These are phyloP conservation scores for Dendroctonus ponderosae DNA, from an alignment of 1,140 invertebrate species.

Conservation along the genomic window DNA sequence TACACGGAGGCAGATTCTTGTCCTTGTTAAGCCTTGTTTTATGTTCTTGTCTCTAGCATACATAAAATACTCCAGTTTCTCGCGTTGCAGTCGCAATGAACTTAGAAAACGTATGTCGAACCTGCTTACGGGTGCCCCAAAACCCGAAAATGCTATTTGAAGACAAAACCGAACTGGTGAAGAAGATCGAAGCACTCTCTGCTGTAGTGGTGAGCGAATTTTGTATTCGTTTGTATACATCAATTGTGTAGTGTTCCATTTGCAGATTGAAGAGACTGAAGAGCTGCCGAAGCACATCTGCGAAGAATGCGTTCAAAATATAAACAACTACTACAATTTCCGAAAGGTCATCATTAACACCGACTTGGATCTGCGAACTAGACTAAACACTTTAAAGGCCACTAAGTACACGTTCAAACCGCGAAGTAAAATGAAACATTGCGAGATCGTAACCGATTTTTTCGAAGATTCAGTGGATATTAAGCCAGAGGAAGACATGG, in stretches of 20 bases:
- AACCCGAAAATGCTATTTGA: conserved; percentile 29
- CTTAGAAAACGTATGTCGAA: conserved; percentile 38
- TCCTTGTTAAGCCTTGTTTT: no score
- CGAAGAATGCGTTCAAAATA: conserved; percentile 39
- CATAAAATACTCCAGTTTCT: no score
- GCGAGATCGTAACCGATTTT: neutral
- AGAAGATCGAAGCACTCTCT: conserved; percentile 40
- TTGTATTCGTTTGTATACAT: conserved; percentile 6
- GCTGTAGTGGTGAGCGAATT: conserved; percentile 36
- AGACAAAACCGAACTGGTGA: conserved; percentile 22
- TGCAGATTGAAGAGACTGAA: conserved; percentile 34
- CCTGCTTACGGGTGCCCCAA: conserved; percentile 39
- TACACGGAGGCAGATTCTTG: no score
- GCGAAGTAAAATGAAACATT: conserved; percentile 14
- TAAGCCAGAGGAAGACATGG: neutral
- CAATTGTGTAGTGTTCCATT: conserved; percentile 10
- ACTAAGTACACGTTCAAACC: conserved; percentile 21
- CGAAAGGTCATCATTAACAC: conserved; percentile 41
- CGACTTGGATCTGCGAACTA: conserved; percentile 37
- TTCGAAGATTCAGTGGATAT: conserved; percentile 4
- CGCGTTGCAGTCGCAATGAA: no score
- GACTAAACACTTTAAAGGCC: conserved; percentile 29
- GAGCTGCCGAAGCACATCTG: conserved; percentile 40
- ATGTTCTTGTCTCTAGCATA: no score
- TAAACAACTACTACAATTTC: conserved; percentile 42